Conservation (phyloP, 2,888 invertebrate genomes). For the Lasioglossum zephyrum region DNA sequence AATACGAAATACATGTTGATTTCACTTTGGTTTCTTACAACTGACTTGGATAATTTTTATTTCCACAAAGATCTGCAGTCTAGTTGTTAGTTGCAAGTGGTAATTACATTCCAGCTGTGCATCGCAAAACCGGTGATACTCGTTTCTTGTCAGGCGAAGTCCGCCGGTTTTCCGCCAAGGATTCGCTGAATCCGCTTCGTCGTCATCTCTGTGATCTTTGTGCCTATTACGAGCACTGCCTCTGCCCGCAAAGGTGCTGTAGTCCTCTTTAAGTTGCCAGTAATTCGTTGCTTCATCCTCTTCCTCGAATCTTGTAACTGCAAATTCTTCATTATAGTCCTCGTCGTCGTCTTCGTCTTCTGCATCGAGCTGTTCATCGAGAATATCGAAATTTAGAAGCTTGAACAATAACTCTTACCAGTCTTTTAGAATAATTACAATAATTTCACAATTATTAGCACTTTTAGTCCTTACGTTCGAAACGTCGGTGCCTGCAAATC, state of each 20-base stretch:
- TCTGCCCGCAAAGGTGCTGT: constrained; percentile 60
- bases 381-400: not conserved
- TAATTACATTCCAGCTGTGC: constrained; percentile 91
- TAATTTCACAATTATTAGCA: not conserved
- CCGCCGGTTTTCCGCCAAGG: constrained; percentile 83
- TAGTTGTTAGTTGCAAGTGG: not conserved
- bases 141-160: constrained; percentile 88
- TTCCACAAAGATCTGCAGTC: not conserved
- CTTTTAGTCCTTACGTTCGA: not conserved
- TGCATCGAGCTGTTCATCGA: constrained; percentile 57
- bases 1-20: not conserved
- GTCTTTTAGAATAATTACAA: not conserved
- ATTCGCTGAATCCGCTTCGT: constrained; percentile 79
- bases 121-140: constrained; percentile 92
- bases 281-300: constrained; percentile 74
- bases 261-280: constrained; percentile 73
- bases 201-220: constrained; percentile 76
- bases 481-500: not conserved
- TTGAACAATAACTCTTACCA: not conserved
- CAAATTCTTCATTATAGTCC: constrained; percentile 79
- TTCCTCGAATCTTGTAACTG: constrained; percentile 78
- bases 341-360: constrained; percentile 85
- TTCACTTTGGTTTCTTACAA: not conserved
- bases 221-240: constrained; percentile 48
- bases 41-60: not conserved